Base-by-base conservation (phyloP, 2,113 vertebrate species). In the Marmota flaviventris region DNA sequence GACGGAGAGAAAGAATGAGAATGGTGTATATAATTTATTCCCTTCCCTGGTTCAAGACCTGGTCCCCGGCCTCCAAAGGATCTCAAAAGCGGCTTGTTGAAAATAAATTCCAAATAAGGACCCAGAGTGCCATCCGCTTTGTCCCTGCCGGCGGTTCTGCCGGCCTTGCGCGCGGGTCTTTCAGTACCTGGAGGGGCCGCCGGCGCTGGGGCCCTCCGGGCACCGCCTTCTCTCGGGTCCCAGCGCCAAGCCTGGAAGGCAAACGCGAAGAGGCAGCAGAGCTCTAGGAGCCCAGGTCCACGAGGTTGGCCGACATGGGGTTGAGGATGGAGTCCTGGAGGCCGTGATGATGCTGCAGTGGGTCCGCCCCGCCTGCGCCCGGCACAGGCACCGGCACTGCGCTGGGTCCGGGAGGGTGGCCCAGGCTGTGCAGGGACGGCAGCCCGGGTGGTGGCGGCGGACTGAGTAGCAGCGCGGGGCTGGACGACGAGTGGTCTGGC, bases 271-370 rank as follows among this genome's bases (percentile, higher is more conserved):
- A 34, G 89, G 91, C 53, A 56, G 65, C 0, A 25, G 51, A 88
- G 92, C 97, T 99, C 99, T 99, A 99, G 95, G 99, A 99, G 98
- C 99, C 99, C 73, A 99, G 99, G 98, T 99, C 99, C 97, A 99
- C 99, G 96, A 99, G 98, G 97, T 99, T 99, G 96, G 99, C 99
- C 67, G 99, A 99, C 99, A 99, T 99, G 98, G 99, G 99, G 98
- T 99, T 99, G 98, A 99, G 99, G 98, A 99, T 99, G 98, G 99
- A 99, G 99, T 99, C 99, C 98, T 99, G 99, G 99, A 99, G 98
- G 91, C 99, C 98, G 98, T 99, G 99, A 96, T 99, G 99, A 97
- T 99, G 99, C 78, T 98, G 98, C 98, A 99, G 98, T 39, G 99
- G 99, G 97, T 99, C 99, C 9, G 98, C 95, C n/a, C 99, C 99